Evolutionary conservation across 2,113 vertebrate species (phyloP).

Genomic region (Corynorhinus townsendii): DNA sequence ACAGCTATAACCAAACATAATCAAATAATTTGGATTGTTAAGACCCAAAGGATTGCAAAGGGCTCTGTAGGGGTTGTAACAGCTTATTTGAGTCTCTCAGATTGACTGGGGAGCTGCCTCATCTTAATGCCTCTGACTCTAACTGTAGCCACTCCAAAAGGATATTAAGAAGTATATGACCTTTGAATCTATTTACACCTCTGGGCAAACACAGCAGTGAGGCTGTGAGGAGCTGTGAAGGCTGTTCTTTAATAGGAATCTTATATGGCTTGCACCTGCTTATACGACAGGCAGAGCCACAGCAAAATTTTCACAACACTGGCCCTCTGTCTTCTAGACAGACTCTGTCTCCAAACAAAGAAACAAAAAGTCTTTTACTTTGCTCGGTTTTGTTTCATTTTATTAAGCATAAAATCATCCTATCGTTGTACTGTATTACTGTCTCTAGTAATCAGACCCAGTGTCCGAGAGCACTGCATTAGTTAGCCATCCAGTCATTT

Average conservation of each 20-base stretch:
- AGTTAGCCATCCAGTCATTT: slow-evolving; percentile 44
- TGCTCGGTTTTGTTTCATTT: slow-evolving; percentile 42
- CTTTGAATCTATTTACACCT: slow-evolving; percentile 72
- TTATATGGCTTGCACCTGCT: slow-evolving; percentile 35
- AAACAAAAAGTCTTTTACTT: slow-evolving; percentile 18
- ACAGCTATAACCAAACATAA: slow-evolving; percentile 63
- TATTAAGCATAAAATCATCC: slow-evolving; percentile 10
- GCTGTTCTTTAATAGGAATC: slow-evolving; percentile 45
- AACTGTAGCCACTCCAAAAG: slow-evolving; percentile 44
- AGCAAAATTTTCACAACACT: slow-evolving; percentile 15
- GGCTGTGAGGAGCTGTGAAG: neutral
- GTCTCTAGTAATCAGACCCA: neutral
- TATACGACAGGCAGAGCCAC: slow-evolving; percentile 40
- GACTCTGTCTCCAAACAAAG: slow-evolving; percentile 8
- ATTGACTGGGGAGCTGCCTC: slow-evolving; percentile 44
- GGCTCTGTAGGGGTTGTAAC: neutral
- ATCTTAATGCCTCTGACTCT: slow-evolving; percentile 38
- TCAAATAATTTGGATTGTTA: slow-evolving; percentile 57
- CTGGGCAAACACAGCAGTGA: slow-evolving; percentile 57
- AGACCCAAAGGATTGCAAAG: slow-evolving; percentile 39
- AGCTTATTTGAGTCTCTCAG: slow-evolving; percentile 54
- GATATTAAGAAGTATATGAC: slow-evolving; percentile 63
- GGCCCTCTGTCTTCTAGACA: slow-evolving; percentile 14
- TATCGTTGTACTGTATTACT: slow-evolving; percentile 8
- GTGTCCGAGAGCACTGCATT: neutral